phyloP scores from a whole-genome alignment of 2,888 invertebrate genomes.

The Steromphala cineraria region DNA sequence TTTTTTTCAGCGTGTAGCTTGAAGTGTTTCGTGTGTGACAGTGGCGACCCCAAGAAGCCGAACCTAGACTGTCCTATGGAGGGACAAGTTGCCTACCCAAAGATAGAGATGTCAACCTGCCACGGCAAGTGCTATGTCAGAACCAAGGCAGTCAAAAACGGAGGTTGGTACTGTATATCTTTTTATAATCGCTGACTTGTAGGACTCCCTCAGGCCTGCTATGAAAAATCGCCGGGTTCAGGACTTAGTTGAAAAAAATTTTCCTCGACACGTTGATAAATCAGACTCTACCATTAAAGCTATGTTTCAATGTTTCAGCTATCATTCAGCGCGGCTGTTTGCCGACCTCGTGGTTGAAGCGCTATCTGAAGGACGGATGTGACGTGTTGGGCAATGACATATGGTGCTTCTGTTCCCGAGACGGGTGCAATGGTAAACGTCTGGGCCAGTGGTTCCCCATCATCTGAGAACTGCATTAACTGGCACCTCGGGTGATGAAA shows the following conservation, averaged over 20 bases:
- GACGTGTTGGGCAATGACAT: slow-evolving; percentile 23
- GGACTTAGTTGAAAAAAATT: too few species aligned
- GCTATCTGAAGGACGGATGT: slow-evolving; percentile 13
- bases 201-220: too few species aligned
- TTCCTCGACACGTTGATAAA: too few species aligned
- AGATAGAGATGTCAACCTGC: background rate
- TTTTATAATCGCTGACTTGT: too few species aligned
- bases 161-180: background rate
- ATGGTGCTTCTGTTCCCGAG: slow-evolving; percentile 21
- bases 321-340: slow-evolving; percentile 19
- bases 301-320: background rate
- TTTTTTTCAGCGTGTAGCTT: too few species aligned
- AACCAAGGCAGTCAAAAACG: background rate
- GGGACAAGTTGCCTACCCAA: slow-evolving; percentile 5
- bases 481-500: too few species aligned
- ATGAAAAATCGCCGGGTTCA: too few species aligned
- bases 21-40: slow-evolving; percentile 22
- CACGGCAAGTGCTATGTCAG: slow-evolving; percentile 25
- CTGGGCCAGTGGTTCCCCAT: slow-evolving; percentile 24
- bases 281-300: too few species aligned
- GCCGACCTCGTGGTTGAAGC: slow-evolving; percentile 14
- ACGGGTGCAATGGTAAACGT: slow-evolving; percentile 19
- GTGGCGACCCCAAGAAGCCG: background rate
- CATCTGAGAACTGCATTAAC: background rate
- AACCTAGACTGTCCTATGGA: slow-evolving; percentile 20